phyloP scores from a whole-genome alignment of 1,140 invertebrate genomes.

The Marisa cornuarietis region DNA sequence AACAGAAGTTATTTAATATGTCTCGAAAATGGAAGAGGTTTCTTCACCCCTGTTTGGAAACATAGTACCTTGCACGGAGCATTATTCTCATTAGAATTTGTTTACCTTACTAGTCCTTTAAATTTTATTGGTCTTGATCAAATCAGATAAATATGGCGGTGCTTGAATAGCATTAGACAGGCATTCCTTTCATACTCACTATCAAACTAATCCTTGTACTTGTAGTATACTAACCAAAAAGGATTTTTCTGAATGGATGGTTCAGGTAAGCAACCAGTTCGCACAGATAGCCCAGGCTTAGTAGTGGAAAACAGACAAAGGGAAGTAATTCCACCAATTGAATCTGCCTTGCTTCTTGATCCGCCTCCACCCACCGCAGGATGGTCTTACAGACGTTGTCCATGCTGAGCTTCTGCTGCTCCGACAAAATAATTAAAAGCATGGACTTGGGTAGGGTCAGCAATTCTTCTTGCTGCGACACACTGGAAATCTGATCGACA shows the following conservation, averaged over 20 bases:
- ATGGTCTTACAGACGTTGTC: background rate
- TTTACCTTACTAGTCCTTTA: too few relatives aligned
- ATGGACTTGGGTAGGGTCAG: background rate
- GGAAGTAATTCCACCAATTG: background rate
- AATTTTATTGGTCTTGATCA: too few relatives aligned
- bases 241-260: background rate
- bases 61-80: too few relatives aligned
- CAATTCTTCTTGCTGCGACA: background rate
- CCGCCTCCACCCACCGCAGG: background rate
- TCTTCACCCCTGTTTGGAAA: too few relatives aligned
- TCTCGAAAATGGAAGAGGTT: too few relatives aligned
- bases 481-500: background rate
- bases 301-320: background rate
- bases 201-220: too few relatives aligned
- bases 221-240: background rate
- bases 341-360: background rate
- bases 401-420: background rate
- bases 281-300: background rate
- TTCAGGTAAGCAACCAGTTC: background rate
- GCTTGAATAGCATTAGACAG: too few relatives aligned
- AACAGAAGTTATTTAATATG: too few relatives aligned
- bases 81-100: too few relatives aligned
- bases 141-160: too few relatives aligned
- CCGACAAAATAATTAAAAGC: background rate
- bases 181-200: too few relatives aligned